Evolutionary conservation across 2,113 vertebrate genomes (phyloP).

Genomic region (Caloenas nicobarica): DNA sequence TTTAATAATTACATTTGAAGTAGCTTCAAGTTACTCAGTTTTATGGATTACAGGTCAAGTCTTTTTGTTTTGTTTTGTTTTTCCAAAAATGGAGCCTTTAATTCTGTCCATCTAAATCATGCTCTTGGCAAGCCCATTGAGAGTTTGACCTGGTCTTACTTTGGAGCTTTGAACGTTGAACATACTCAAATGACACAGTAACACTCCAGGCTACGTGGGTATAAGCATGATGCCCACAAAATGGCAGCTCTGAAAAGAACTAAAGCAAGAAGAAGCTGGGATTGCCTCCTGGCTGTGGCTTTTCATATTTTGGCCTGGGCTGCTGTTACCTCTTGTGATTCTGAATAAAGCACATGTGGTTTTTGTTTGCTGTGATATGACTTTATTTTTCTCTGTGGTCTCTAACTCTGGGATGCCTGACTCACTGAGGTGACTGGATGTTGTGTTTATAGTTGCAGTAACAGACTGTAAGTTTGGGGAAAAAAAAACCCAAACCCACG

Average conservation of each 20-base stretch:
- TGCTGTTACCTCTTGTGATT: neutral
- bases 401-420: neutral
- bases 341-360: neutral
- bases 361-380: neutral
- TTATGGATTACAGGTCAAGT: neutral
- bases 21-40: neutral
- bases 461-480: neutral
- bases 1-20: neutral
- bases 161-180: neutral
- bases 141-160: neutral
- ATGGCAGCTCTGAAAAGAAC: neutral
- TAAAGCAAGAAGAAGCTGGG: neutral
- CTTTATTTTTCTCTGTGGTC: neutral
- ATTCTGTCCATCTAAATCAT: neutral
- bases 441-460: neutral
- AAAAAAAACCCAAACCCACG: too few relatives aligned
- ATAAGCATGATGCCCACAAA: neutral
- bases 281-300: neutral
- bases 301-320: neutral
- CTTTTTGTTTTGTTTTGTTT: too few relatives aligned
- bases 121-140: neutral
- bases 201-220: neutral
- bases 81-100: neutral
- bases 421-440: neutral
- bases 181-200: neutral